These are phyloP conservation scores for Ennomos fuscantarius DNA, from an alignment of 2,888 invertebrate genomes.

Conservation along the genomic window DNA sequence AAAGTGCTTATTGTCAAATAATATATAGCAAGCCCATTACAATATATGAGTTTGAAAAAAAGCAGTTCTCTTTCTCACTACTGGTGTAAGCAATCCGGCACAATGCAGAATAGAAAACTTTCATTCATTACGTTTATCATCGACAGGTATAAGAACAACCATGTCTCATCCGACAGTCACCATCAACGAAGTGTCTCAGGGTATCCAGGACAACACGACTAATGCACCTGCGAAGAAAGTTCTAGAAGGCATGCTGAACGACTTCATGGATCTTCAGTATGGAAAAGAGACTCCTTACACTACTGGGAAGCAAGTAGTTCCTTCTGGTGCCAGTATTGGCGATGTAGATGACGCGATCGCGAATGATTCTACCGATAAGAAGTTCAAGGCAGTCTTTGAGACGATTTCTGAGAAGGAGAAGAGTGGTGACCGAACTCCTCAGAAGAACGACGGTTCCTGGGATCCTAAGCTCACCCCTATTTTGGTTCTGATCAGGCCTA, in stretches of 20 bases:
- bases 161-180: constrained; percentile 68
- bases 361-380: constrained; percentile 55
- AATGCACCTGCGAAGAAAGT: constrained; percentile 60
- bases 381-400: constrained; percentile 63
- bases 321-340: constrained; percentile 55
- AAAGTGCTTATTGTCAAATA: too few species aligned
- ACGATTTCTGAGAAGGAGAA: constrained; percentile 65
- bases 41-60: too few species aligned
- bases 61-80: too few species aligned
- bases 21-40: too few species aligned
- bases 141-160: constrained; percentile 46
- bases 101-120: too few species aligned
- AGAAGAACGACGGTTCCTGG: constrained; percentile 67
- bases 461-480: constrained; percentile 68
- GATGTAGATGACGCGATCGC: constrained; percentile 61
- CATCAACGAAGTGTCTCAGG: constrained; percentile 61
- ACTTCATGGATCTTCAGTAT: constrained; percentile 74
- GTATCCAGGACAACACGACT: constrained; percentile 58
- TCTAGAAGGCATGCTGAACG: constrained; percentile 69
- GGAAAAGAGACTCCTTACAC: constrained; percentile 73
- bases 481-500: constrained; percentile 65
- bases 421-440: constrained; percentile 66
- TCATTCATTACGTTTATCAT: constrained; percentile 1
- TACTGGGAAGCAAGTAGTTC: constrained; percentile 70
- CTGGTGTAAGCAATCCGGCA: too few species aligned